Evolutionary conservation across 2,113 vertebrate genomes (phyloP).

Genomic region (Campylorhamphus procurvoides): DNA sequence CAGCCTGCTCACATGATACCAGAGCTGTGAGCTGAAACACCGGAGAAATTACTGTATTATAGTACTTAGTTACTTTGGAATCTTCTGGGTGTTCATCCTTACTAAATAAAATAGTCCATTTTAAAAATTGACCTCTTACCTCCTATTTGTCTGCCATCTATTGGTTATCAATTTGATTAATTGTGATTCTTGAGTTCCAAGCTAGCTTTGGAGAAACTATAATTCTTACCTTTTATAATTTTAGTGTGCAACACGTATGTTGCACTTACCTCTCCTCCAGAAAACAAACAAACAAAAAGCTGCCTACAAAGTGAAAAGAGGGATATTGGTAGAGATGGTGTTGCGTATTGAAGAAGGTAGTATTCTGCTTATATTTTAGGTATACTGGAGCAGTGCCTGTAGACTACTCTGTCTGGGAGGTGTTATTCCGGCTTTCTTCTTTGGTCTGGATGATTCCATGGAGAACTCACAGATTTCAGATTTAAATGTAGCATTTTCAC

Average conservation of each 20-base stretch:
- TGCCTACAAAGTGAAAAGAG: background rate
- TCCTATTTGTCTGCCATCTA: background rate
- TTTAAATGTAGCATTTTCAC: background rate
- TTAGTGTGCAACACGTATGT: background rate
- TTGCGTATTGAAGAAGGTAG: background rate
- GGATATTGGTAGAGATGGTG: background rate
- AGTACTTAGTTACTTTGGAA: background rate
- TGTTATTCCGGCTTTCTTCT: background rate
- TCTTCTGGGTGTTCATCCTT: background rate
- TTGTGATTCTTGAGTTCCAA: background rate
- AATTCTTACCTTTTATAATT: background rate
- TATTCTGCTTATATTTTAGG: background rate
- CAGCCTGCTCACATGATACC: background rate
- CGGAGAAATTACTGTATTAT: background rate
- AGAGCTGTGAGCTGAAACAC: background rate
- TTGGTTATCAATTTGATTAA: background rate
- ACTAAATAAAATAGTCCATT: fast-evolving
- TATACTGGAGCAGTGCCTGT: background rate
- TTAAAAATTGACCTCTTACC: background rate
- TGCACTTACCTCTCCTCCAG: background rate
- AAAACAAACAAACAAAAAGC: background rate
- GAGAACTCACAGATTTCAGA: background rate
- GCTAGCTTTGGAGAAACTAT: background rate
- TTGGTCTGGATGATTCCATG: background rate
- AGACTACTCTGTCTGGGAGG: background rate